Base-by-base conservation (phyloP, 1,140 invertebrate species). In the Trachelipus rathkii region DNA sequence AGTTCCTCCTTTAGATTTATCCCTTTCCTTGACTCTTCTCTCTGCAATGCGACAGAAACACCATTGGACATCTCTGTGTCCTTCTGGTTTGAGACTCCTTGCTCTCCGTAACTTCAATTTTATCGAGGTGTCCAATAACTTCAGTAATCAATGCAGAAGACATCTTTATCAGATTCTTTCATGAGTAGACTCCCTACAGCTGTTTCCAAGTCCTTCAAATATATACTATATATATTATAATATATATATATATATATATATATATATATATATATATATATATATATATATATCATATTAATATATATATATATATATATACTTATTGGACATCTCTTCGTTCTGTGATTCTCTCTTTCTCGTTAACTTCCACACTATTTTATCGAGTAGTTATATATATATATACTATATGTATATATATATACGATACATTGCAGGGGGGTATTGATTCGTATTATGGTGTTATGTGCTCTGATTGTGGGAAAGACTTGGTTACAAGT, bases 81-180 rank as follows among this genome's bases (percentile, higher is more conserved):
- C 50, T 60, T 60, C 50, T 19, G 44, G 43, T 72, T n/a, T n/a
- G n/a, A n/a, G 19, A 23, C 44, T 44, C 10, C 73, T 79, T 74
- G 44, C 74, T 73, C 50, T 79, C 74, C 53, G 75, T 74, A 11
- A 82, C 82, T 80, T 82, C 82, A 75, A 82, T 82, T 45, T 82
- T 82, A 72, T 82, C 82, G 15, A 82, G 75, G 46, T 81, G 79
- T 76, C 78, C 74, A 53, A 82, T 82, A 43, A 78, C 81, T 71
- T 75, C 73, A 9, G 74, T 73, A 10, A 79, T 76, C 50, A 71
- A 74, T 13, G 78, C 78, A 15, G 82, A n/a, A 78, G 11, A 87
- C 87, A 83, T 87, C 87, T 43, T 79, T 79, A 81, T 87, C 87
- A 76, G 82, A 83, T 78, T 87, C 86, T 72, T 83, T 84, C 44